Conservation (phyloP, 2,113 vertebrate genomes). For the Candoia aspera region DNA sequence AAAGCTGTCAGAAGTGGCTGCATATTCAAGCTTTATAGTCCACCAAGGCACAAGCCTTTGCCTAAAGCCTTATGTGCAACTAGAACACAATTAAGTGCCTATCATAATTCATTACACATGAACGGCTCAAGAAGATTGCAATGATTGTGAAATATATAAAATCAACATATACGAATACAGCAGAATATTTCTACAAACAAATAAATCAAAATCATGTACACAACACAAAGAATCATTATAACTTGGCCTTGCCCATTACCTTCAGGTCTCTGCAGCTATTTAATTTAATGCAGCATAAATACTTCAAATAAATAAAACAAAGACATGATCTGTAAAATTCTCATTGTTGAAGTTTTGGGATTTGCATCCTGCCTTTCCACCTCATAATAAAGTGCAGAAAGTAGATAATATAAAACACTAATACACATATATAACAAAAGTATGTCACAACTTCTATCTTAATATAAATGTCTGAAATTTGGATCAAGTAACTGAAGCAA, state of each 20-base stretch:
- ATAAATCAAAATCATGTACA: conserved; percentile 15
- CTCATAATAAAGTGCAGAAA: background rate
- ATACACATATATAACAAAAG: background rate
- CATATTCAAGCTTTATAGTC: conserved; percentile 63
- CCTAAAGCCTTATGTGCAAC: conserved; percentile 61
- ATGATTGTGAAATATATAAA: conserved; percentile 55
- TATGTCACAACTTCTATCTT: background rate
- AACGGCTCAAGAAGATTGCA: conserved; percentile 52
- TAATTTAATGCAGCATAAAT: background rate
- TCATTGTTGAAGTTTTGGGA: background rate
- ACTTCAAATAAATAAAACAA: background rate
- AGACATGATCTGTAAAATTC: background rate
- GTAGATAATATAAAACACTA: background rate
- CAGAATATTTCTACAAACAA: conserved; percentile 37
- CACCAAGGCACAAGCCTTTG: conserved; percentile 50
- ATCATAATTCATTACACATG: conserved; percentile 58
- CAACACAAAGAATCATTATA: accelerated
- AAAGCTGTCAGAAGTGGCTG: conserved; percentile 65
- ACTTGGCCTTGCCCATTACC: background rate
- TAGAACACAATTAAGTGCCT: conserved; percentile 52
- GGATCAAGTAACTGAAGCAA: background rate
- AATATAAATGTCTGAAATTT: background rate
- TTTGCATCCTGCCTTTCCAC: background rate
- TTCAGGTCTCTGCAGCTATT: background rate
- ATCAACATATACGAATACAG: conserved; percentile 33